phyloP scores from a whole-genome alignment of 2,113 vertebrate genomes.

The Eidolon helvum region DNA sequence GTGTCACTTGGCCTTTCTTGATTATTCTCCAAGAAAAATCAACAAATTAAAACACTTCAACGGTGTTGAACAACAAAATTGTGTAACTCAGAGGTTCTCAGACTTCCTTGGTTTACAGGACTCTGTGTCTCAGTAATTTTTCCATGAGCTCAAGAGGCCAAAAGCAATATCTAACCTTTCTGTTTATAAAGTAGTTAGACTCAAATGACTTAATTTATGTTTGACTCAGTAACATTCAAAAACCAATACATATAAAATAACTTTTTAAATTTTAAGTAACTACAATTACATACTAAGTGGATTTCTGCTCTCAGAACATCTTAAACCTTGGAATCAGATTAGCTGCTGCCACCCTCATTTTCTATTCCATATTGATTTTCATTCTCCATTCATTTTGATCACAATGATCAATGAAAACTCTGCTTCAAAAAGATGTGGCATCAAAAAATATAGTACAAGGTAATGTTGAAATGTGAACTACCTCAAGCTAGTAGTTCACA shows the following conservation, averaged over 20 bases:
- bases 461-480: slow-evolving; percentile 39
- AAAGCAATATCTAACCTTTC: not conserved
- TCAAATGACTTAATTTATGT: not conserved
- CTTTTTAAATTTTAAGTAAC: not conserved
- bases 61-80: not conserved
- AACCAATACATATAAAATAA: not conserved
- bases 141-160: not conserved
- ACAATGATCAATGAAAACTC: not conserved
- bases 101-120: not conserved
- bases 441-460: not conserved
- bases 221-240: not conserved
- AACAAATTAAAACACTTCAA: not conserved
- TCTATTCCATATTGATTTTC: slow-evolving; percentile 14
- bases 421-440: not conserved
- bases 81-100: not conserved
- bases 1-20: not conserved
- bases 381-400: not conserved
- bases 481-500: not conserved
- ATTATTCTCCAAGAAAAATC: not conserved
- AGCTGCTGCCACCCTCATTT: not conserved
- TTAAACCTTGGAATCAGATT: not conserved
- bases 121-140: not conserved
- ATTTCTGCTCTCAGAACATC: not conserved
- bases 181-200: not conserved
- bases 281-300: not conserved